Evolutionary conservation across 2,113 vertebrate genomes (phyloP), one percentile per base, ranked within the genome.

Genomic region (Recurvirostra avosetta): DNA sequence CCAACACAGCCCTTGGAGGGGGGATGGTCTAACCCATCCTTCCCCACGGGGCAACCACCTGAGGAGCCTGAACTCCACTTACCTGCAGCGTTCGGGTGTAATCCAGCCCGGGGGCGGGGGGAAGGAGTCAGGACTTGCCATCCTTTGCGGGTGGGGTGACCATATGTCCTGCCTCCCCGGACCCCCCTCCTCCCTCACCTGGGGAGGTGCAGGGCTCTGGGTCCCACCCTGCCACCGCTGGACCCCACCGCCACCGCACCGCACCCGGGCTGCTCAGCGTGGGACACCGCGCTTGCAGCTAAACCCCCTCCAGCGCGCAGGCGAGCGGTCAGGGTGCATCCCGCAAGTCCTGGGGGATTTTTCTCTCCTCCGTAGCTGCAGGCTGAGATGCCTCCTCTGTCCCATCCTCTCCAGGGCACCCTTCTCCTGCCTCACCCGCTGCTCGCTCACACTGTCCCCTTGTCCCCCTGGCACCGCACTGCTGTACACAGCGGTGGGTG

Each of bases 101-200:
- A 71, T 11, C 62, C 86, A 87, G 34, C 78, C 55, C 0, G 0
- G 56, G 25, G 38, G 40, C 40, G 40, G 62, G 38, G 1, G 61
- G 21, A n/a, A 40, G 55, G 9, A 34, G 38, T 1, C 38, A 58
- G 78, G n/a, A 22, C 3, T 6, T 26, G 49, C 63, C 40, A 6
- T 5, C 22, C 59, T 22, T 63, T 1, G 2, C 1, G 1, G 15
- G 40, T 8, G 27, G 20, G 32, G 32, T 27, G 47, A 45, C 47
- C 4, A 22, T 23, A 1, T 4, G 63, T 29, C 81, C 89, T 65
- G 72, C 17, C 50, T 17, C 47, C 34, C 25, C 12, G 0, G 59
- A 27, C 61, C 26, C 50, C 40, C n/a, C 56, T 38, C 61, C 40
- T 26, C n/a, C 53, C 82, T 41, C 10, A 6, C 34, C 58, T 0